A percentile compares a stretch with the other conserved stretches of the same genome.
Conservation (phyloP, 1,140 invertebrate species). For the Aphelinus certus region DNA sequence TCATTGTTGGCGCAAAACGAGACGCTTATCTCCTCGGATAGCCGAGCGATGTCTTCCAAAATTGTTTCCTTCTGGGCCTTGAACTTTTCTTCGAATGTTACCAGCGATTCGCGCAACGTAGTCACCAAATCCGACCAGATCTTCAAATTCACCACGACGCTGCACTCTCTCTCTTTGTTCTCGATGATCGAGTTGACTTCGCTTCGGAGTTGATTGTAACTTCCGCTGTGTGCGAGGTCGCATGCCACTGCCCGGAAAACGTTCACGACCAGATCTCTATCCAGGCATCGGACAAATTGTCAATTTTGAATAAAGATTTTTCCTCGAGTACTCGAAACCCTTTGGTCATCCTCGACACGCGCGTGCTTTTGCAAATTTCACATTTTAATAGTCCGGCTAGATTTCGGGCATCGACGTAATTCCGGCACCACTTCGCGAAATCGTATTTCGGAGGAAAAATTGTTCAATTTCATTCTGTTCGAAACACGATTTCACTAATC, state of each 20-base stretch:
- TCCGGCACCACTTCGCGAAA: no score
- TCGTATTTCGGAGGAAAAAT: no score
- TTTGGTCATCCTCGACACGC: no score
- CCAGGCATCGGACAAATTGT: background rate
- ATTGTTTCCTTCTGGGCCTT: background rate
- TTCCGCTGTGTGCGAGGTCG: constrained; percentile 24
- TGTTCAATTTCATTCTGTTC: no score
- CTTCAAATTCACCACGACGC: constrained; percentile 47
- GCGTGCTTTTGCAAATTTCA: no score
- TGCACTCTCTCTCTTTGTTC: constrained; percentile 41
- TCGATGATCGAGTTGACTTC: constrained; percentile 48
- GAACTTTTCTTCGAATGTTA: constrained; percentile 8
- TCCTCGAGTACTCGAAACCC: no score
- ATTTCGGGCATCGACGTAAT: no score
- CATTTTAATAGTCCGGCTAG: no score
- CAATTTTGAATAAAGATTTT: no score
- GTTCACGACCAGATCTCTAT: constrained; percentile 25
- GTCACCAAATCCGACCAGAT: constrained; percentile 40
- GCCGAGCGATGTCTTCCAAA: background rate
- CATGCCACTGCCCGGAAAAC: constrained; percentile 21
- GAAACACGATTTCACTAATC: no score
- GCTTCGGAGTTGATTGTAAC: constrained; percentile 46
- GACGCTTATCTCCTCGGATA: constrained; percentile 2
- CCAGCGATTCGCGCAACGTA: background rate
- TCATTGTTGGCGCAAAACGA: constrained; percentile 30